Conservation (phyloP, 2,797 vertebrate genomes). For the Anguilla marmorata region DNA sequence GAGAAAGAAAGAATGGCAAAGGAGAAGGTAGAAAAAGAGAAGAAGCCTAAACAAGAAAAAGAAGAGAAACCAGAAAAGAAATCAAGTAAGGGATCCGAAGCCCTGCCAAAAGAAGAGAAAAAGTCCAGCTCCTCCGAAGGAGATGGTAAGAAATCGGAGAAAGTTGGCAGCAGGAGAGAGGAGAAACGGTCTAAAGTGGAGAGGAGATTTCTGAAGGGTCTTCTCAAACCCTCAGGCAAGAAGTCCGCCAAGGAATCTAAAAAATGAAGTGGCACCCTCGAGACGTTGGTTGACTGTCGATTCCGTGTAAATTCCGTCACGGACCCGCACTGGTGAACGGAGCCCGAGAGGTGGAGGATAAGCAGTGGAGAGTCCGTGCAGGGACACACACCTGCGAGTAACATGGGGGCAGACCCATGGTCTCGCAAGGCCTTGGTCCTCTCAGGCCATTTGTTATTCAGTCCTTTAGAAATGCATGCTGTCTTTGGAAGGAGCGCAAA, state of each 20-base stretch:
- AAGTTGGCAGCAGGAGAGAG: slow-evolving; percentile 22
- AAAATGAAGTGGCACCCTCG: slow-evolving; percentile 37
- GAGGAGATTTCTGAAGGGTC: slow-evolving; percentile 38
- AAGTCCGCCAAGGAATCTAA: slow-evolving; percentile 38
- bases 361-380: background rate
- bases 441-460: slow-evolving; percentile 15
- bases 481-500: slow-evolving; percentile 4
- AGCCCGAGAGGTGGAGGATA: background rate
- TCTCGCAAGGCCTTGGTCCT: slow-evolving; percentile 2
- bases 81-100: background rate
- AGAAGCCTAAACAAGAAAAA: slow-evolving; percentile 45
- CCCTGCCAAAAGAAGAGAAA: background rate
- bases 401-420: background rate
- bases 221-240: slow-evolving; percentile 49
- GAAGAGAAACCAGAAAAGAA: slow-evolving; percentile 18
- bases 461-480: slow-evolving; percentile 29
- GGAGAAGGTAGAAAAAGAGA: slow-evolving; percentile 57
- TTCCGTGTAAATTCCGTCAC: background rate
- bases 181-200: slow-evolving; percentile 36
- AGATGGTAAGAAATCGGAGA: background rate
- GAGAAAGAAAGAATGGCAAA: slow-evolving; percentile 30
- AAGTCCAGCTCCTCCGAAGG: background rate
- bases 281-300: background rate
- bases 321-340: background rate
- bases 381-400: background rate